These are phyloP conservation scores for Leucophora obtusa DNA, from an alignment of 2,888 invertebrate species.

Conservation along the genomic window DNA sequence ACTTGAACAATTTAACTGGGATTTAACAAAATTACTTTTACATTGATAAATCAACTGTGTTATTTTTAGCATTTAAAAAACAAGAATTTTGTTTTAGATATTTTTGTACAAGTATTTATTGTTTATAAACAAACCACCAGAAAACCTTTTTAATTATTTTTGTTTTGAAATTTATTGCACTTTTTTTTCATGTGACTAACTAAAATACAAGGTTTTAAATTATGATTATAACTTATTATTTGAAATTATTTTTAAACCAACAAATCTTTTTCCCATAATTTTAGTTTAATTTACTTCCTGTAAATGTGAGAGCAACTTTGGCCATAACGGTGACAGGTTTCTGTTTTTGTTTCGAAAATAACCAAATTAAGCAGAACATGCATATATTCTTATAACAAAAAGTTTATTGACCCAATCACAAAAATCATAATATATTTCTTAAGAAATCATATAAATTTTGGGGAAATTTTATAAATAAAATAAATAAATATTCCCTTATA, in stretches of 20 bases:
- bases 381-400: background rate
- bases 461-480: background rate
- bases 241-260: background rate
- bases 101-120: too few relatives aligned
- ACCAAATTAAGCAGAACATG: background rate
- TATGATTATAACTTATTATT: background rate
- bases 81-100: too few relatives aligned
- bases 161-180: background rate
- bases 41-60: background rate
- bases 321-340: background rate
- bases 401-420: background rate
- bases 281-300: background rate
- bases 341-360: background rate
- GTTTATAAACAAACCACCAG: background rate
- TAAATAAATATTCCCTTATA: background rate
- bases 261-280: background rate
- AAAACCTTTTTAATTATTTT: background rate
- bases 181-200: background rate
- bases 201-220: background rate
- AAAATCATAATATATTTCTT: background rate
- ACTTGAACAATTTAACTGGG: background rate
- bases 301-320: background rate
- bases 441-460: background rate
- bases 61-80: background rate
- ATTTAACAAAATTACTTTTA: background rate